Conservation (phyloP, 1,140 invertebrate species). For the Leptinotarsa lineolata region DNA sequence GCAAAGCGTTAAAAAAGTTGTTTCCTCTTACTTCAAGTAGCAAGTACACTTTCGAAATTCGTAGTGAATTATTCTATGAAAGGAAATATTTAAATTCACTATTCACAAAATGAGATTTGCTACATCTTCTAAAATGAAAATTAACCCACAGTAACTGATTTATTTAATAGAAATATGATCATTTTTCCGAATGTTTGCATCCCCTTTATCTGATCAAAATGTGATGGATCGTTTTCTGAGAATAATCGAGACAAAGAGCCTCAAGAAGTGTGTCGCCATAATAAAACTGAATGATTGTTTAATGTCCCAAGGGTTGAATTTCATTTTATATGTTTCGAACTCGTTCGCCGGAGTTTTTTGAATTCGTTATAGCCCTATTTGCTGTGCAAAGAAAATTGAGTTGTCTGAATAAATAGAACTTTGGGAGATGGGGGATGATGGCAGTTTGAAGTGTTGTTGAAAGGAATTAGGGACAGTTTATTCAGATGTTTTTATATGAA, state of each 20-base stretch:
- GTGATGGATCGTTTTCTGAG: background rate
- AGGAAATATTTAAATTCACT: no score
- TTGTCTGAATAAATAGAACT: background rate
- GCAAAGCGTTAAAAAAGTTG: no score
- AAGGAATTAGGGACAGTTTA: background rate
- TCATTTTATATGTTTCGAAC: conserved; percentile 4
- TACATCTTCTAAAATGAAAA: no score
- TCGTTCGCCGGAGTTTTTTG: conserved; percentile 1
- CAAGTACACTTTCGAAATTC: no score
- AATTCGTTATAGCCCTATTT: background rate
- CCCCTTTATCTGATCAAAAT: background rate
- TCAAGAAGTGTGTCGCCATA: conserved; percentile 2
- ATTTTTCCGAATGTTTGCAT: background rate
- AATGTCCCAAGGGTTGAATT: background rate
- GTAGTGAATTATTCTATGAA: no score
- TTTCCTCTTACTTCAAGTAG: no score
- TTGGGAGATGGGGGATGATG: background rate
- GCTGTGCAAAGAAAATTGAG: conserved; percentile 2
- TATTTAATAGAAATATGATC: no score
- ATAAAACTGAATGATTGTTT: conserved; percentile 9
- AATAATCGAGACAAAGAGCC: background rate
- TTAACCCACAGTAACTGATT: no score
- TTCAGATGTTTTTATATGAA: no score
- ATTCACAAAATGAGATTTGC: no score
- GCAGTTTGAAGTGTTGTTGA: background rate